phyloP scores from a whole-genome alignment of 2,797 vertebrate genomes.

The Myotis findleyi region DNA sequence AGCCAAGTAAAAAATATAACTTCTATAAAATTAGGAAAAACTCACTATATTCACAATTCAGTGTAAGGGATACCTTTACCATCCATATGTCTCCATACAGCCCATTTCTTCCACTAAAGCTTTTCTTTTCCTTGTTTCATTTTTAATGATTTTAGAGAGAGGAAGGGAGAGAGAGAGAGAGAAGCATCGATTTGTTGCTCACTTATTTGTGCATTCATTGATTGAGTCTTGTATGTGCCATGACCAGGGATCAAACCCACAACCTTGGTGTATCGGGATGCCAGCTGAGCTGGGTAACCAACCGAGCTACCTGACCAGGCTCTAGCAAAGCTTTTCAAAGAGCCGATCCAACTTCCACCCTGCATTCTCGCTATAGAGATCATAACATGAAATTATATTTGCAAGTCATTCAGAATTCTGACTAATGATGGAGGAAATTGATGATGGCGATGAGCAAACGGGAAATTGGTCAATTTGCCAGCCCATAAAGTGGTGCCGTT shows the following conservation, averaged over 20 bases:
- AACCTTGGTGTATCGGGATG: not conserved
- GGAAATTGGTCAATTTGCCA: constrained; percentile 28
- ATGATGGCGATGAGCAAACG: not conserved
- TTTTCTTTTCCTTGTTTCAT: not conserved
- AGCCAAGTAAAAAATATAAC: not conserved
- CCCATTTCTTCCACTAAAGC: not conserved
- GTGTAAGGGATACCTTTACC: not conserved
- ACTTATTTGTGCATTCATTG: too few species aligned
- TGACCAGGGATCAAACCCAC: not conserved
- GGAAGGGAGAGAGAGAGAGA: not conserved
- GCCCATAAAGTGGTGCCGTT: constrained; percentile 12
- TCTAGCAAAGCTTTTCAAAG: not conserved
- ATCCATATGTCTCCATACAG: not conserved
- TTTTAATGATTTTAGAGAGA: not conserved
- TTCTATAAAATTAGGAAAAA: constrained; percentile 25
- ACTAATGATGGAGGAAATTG: constrained; percentile 18
- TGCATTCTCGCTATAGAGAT: constrained; percentile 14
- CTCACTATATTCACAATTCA: not conserved
- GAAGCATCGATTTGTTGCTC: not conserved
- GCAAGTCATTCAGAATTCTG: constrained; percentile 54
- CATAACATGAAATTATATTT: constrained; percentile 60
- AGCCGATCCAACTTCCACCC: not conserved
- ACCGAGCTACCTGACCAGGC: not conserved
- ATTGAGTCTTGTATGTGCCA: not conserved
- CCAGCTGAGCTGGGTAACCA: not conserved